A percentile compares a stretch with the other conserved stretches of the same genome.
phyloP scores from a whole-genome alignment of 2,888 invertebrate species.

The Drosophila putrida region DNA sequence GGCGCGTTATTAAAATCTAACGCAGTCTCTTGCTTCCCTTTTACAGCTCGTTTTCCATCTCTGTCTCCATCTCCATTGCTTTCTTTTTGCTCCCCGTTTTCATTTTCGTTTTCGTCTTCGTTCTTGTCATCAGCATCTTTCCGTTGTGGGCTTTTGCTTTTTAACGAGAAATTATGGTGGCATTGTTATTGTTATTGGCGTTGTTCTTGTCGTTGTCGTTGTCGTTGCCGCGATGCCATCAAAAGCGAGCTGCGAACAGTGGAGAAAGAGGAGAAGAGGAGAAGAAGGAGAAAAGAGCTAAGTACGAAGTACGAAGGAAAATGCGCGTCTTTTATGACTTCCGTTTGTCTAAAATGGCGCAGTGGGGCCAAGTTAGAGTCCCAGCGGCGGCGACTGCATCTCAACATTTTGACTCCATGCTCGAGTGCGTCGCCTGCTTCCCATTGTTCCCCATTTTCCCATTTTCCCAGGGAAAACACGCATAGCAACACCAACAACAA shows the following conservation, averaged over 20 bases:
- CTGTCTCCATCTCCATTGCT: neutral
- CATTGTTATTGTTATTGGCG: constrained; percentile 65
- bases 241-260: constrained; percentile 28
- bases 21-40: constrained; percentile 28
- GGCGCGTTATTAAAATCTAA: constrained; percentile 70
- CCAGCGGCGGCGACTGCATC: constrained; percentile 65
- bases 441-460: constrained; percentile 42
- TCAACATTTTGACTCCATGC: constrained; percentile 72
- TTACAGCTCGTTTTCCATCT: constrained; percentile 1
- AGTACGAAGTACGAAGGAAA: constrained; percentile 17
- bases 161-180: constrained; percentile 76
- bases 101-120: constrained; percentile 15
- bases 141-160: constrained; percentile 61
- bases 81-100: neutral
- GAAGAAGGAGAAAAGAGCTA: constrained; percentile 16
- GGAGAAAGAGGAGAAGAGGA: neutral
- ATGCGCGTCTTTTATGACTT: constrained; percentile 78
- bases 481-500: neutral
- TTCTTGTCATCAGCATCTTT: constrained; percentile 59
- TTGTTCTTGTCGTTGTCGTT: constrained; percentile 51
- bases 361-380: constrained; percentile 48
- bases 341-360: constrained; percentile 75
- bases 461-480: constrained; percentile 1
- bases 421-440: constrained; percentile 1
- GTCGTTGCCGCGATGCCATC: constrained; percentile 53